Evolutionary conservation across 2,797 vertebrate genomes (phyloP).

Genomic region (Falco concolor): DNA sequence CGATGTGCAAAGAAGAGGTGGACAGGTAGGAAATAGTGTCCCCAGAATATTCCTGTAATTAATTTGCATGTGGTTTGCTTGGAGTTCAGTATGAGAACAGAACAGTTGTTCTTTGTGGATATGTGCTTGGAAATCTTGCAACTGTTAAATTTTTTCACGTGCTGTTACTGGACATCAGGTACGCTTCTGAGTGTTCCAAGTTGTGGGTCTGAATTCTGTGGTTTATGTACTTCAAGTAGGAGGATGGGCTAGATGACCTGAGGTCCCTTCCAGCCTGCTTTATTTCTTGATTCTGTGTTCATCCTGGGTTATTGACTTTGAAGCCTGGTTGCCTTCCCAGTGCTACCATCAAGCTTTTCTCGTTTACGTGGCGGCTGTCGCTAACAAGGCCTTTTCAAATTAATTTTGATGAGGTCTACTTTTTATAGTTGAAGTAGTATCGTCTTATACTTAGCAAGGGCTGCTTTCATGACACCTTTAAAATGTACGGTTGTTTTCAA

Average conservation of each 20-base stretch:
- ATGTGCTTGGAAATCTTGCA: not conserved
- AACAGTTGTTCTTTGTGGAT: not conserved
- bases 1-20: constrained; percentile 93
- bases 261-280: not conserved
- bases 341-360: not conserved
- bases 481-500: not conserved
- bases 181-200: not conserved
- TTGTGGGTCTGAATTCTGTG: not conserved
- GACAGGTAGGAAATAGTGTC: constrained; percentile 80
- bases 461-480: not conserved
- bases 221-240: not conserved
- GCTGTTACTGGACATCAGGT: not conserved
- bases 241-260: not conserved
- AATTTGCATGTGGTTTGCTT: not conserved
- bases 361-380: accelerated
- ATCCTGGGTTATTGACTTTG: not conserved
- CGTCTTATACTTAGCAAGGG: not conserved
- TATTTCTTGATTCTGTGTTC: not conserved
- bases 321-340: not conserved
- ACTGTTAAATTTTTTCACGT: not conserved
- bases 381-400: not conserved
- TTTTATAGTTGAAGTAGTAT: not conserved
- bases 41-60: not conserved
- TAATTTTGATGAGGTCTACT: not conserved
- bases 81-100: not conserved